phyloP scores from a whole-genome alignment of 2,113 vertebrate genomes.

The Elgaria multicarinata region DNA sequence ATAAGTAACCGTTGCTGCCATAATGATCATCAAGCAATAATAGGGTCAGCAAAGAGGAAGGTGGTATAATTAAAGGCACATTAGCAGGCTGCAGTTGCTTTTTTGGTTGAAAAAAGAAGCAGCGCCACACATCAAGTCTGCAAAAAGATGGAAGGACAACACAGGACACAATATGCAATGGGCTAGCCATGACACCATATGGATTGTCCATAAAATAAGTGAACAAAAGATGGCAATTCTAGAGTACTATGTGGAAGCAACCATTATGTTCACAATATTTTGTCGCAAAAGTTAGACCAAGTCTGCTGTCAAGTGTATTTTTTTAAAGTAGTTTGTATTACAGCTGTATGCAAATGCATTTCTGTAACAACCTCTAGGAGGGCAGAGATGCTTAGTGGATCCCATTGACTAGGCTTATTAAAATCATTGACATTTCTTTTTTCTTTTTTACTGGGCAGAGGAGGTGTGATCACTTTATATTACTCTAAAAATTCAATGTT shows the following conservation, averaged over 20 bases:
- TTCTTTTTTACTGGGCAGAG: not conserved
- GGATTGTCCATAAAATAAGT: not conserved
- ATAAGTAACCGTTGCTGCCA: not conserved
- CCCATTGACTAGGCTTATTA: not conserved
- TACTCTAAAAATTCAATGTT: not conserved
- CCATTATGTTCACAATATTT: not conserved
- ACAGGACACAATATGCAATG: not conserved
- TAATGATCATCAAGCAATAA: not conserved
- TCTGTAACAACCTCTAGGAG: not conserved
- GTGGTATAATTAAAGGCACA: not conserved
- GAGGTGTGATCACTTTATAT: conserved; percentile 4
- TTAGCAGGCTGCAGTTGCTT: not conserved
- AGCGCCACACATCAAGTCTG: no score
- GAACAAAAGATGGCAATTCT: not conserved
- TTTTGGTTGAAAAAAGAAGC: no score
- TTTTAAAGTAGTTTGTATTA: not conserved
- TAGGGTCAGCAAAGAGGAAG: not conserved
- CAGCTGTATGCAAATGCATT: not conserved
- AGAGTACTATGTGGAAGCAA: not conserved
- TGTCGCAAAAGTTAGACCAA: not conserved
- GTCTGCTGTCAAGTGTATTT: not conserved
- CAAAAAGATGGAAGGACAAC: no score
- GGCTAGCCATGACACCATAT: not conserved
- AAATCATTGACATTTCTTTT: conserved; percentile 17
- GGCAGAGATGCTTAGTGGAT: conserved; percentile 11